Base-by-base conservation (phyloP, 2,113 vertebrate species). In the Tinamus guttatus region DNA sequence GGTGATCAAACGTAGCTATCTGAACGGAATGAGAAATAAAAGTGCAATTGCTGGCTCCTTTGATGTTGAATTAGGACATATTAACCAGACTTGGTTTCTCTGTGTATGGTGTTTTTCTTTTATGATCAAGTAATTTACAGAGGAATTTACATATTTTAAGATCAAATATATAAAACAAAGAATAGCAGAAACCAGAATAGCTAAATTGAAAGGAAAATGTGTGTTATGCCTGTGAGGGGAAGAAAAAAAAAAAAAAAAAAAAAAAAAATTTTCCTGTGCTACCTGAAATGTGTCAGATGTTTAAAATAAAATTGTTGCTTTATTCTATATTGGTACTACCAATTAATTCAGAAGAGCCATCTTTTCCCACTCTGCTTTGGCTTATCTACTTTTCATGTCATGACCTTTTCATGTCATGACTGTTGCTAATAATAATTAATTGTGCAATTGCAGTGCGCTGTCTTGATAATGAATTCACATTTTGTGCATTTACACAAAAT, bases 391-490 rank as follows among this genome's bases (percentile, higher is more conserved):
- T 96, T 93, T 93, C 90, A 90, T 89, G 93, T 88, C 69, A 56
- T 67, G 58, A 43, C 52, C 73, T 93, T 96, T 93, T 93, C 90
- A 90, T 89, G 93, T 88, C 69, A 56, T 67, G 58, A 43, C 52
- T 69, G 49, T 45, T 68, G 90, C 81, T 63, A 69, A 58, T 79
- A 43, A 58, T 41, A 84, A 88, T 63, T 80, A 87, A 94, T 95
- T 97, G 97, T 76, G 95, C 98, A 98, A 98, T 98, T 99, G 98
- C 91, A 97, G 98, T 97, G 95, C 98, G 98, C 98, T 98, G 98
- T 91, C 87, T 71, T 6, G 93, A 98, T 98, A 99, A 96, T 47
- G 87, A 43, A 43, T 43, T 43, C 43, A 43, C 43, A 43, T 43
- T 43, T 43, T 43, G 43, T 43, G 43, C 15, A 16, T 43, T 43